phyloP scores from a whole-genome alignment of 2,797 vertebrate species.

The Micrastur ruficollis region DNA sequence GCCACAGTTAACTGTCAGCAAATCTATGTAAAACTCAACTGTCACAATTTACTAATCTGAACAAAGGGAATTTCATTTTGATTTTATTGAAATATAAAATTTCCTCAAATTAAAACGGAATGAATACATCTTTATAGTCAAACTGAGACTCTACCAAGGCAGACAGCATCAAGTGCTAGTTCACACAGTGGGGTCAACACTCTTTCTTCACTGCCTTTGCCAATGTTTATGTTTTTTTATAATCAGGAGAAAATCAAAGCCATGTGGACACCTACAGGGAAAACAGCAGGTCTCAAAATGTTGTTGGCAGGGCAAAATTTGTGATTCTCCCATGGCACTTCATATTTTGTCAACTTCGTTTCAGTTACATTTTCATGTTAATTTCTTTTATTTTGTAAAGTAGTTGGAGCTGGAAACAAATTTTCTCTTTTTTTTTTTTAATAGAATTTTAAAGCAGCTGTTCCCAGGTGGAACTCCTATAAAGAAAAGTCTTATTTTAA shows the following conservation, averaged over 20 bases:
- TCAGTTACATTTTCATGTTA: constrained; percentile 8
- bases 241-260: constrained; percentile 71
- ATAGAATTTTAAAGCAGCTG: neutral
- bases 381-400: constrained; percentile 25
- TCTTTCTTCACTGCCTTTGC: constrained; percentile 39
- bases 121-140: constrained; percentile 42
- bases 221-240: constrained; percentile 68
- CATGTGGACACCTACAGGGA: constrained; percentile 60
- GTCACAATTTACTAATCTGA: constrained; percentile 8
- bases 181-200: constrained; percentile 34
- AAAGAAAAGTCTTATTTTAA: constrained; percentile 58
- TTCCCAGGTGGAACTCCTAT: constrained; percentile 28
- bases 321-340: neutral
- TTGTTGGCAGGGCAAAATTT: constrained; percentile 18
- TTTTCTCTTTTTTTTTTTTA: neutral
- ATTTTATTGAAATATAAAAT: constrained; percentile 57
- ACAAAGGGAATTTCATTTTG: constrained; percentile 35
- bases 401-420: neutral
- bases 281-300: constrained; percentile 55
- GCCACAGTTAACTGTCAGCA: neutral
- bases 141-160: constrained; percentile 29
- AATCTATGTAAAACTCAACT: neutral
- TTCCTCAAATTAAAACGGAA: constrained; percentile 62
- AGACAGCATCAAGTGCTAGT: constrained; percentile 33
- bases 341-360: neutral